A percentile compares a stretch with the other conserved stretches of the same genome.
phyloP scores from a whole-genome alignment of 2,888 invertebrate genomes.

The Drosophila pseudotalamancana region DNA sequence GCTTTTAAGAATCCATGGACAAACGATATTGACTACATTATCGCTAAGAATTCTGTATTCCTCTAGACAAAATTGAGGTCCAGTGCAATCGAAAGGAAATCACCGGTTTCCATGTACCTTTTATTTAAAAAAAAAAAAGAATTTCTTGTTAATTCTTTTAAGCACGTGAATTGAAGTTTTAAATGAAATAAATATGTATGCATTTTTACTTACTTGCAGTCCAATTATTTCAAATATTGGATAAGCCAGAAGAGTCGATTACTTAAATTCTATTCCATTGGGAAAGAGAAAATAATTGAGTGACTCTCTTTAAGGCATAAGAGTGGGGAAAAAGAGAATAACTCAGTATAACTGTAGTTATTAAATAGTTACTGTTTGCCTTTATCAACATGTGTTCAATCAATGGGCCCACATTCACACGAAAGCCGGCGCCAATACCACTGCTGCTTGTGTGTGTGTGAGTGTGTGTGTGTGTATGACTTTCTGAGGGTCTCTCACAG shows the following conservation, averaged over 20 bases:
- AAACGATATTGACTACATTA: conserved; percentile 95
- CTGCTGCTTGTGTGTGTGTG: background rate
- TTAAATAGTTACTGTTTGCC: conserved; percentile 11
- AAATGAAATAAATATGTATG: background rate
- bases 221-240: background rate
- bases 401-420: conserved; percentile 54
- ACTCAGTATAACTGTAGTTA: conserved; percentile 1
- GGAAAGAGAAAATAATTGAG: background rate
- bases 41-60: conserved; percentile 93
- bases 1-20: conserved; percentile 98
- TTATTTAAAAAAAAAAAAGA: background rate
- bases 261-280: background rate
- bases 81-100: background rate
- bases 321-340: background rate
- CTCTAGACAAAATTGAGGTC: conserved; percentile 85
- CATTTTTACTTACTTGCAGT: background rate
- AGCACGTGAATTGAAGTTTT: background rate
- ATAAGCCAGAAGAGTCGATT: background rate
- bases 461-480: background rate
- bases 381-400: conserved; percentile 45
- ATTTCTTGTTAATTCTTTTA: background rate
- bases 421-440: conserved; percentile 34
- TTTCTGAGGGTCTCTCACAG: background rate
- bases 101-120: background rate
- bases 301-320: background rate